Evolutionary conservation across 2,888 invertebrate species (phyloP).

Genomic region (Drosophila recens): DNA sequence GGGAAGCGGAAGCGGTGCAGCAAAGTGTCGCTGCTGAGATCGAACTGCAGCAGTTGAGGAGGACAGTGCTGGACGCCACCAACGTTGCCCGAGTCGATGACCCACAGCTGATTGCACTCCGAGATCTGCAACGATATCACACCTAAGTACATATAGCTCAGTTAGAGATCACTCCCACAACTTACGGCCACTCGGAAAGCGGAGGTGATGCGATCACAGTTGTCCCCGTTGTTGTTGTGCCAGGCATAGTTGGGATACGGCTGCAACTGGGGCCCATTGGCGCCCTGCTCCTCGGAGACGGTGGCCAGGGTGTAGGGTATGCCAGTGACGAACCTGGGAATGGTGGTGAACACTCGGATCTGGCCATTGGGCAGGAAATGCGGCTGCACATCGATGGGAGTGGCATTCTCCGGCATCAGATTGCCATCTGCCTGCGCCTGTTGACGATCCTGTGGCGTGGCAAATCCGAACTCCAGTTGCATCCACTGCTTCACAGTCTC

Average conservation of each 20-base stretch:
- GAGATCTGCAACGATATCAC: slow-evolving; percentile 86
- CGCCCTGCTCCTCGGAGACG: slow-evolving; percentile 86
- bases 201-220: slow-evolving; percentile 90
- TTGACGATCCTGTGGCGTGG: slow-evolving; percentile 85
- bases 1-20: slow-evolving; percentile 83
- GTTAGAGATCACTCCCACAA: slow-evolving; percentile 41
- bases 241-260: slow-evolving; percentile 89
- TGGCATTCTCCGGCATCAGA: slow-evolving; percentile 87
- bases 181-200: slow-evolving; percentile 91
- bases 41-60: slow-evolving; percentile 91
- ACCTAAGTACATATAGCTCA: background rate
- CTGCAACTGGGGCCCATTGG: slow-evolving; percentile 86
- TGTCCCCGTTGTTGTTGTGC: slow-evolving; percentile 87
- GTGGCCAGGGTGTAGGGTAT: slow-evolving; percentile 90
- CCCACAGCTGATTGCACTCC: slow-evolving; percentile 88
- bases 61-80: slow-evolving; percentile 87
- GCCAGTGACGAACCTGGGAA: slow-evolving; percentile 90
- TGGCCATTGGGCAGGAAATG: slow-evolving; percentile 68
- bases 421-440: slow-evolving; percentile 85
- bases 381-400: slow-evolving; percentile 86
- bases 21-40: slow-evolving; percentile 88
- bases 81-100: slow-evolving; percentile 88
- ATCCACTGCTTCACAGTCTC: slow-evolving; percentile 88
- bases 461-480: slow-evolving; percentile 89
- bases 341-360: slow-evolving; percentile 89